Evolutionary conservation across 1,140 invertebrate genomes (phyloP).

Genomic region (Bombus soroeensis): DNA sequence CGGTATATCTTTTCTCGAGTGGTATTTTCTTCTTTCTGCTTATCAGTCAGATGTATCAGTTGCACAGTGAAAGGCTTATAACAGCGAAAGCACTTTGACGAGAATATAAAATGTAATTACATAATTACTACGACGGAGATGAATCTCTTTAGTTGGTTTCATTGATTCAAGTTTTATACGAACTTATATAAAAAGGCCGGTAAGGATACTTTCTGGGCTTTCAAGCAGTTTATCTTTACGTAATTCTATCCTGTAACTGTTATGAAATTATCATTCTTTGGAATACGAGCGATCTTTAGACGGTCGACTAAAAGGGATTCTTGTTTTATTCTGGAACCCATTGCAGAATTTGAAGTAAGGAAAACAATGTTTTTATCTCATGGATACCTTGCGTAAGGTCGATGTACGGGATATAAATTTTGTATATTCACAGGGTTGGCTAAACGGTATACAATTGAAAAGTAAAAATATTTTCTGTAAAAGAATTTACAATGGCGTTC

Average conservation of each 20-base stretch:
- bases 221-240: background rate
- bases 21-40: background rate
- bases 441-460: background rate
- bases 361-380: too few relatives aligned
- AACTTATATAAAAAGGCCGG: too few relatives aligned
- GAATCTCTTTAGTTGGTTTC: background rate
- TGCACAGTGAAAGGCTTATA: background rate
- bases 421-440: too few relatives aligned
- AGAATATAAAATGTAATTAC: conserved; percentile 10
- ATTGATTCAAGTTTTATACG: background rate
- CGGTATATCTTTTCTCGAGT: background rate
- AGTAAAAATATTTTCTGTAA: background rate
- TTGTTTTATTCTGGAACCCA: background rate
- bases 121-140: conserved; percentile 3
- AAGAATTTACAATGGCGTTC: too few relatives aligned
- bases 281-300: background rate
- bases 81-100: background rate
- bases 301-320: background rate
- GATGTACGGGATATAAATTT: background rate
- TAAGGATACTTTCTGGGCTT: background rate
- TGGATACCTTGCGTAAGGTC: too few relatives aligned
- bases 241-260: background rate
- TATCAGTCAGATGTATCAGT: background rate
- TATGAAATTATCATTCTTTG: conserved; percentile 6
- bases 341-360: background rate